Base-by-base conservation (phyloP, 2,888 invertebrate genomes). In the Mythimna pallens region DNA sequence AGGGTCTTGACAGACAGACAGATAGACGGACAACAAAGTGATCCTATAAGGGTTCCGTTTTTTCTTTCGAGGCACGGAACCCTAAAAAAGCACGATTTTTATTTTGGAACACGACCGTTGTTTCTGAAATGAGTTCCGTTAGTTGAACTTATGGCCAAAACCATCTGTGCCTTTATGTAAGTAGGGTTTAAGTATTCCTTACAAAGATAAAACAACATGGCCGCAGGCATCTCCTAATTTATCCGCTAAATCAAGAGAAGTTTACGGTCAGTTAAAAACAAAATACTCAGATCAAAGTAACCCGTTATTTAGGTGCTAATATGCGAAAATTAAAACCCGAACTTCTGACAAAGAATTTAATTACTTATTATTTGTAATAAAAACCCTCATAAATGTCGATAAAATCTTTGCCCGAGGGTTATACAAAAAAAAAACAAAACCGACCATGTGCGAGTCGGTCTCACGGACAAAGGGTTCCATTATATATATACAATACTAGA, bases 231-330 rank as follows among this genome's bases (percentile, higher is more conserved):
- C 30, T 66, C 14, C 36, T 20, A 40, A 66, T 52, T 36, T 52
- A 52, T 14, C 57, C 20, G n/a, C 20, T 43, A 12, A 52, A 9
- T 52, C 25, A 54, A 59, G 9, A 20, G 36, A 5, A 9, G 20
- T 14, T 30, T 20, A 12, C n/a, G 0, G 14, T 22, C 12, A n/a
- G 69, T 65, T 47, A 9, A 40, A 73, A 57, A 47, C 12, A 22
- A 59, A 74, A 70, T 22, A 70, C 14, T 40, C 6, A 30, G 20
- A 12, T 14, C 22, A 78, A 78, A 74, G 14, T 54, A 54, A 47
- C 34, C 36, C n/a, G 20, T 47, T 61, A 36, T 30, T n/a, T 20
- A 14, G 59, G 22, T 54, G 14, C 17, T 59, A 17, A 54, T 47
- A 14, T 40, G 14, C n/a, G 8, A 0, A 22, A 12, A 22, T 54